Percentiles rank a stretch among this genome's conserved stretches.
These are phyloP conservation scores for Halocynthia roretzi DNA, from an alignment of 23 tunicate genomes.

Conservation along the genomic window DNA sequence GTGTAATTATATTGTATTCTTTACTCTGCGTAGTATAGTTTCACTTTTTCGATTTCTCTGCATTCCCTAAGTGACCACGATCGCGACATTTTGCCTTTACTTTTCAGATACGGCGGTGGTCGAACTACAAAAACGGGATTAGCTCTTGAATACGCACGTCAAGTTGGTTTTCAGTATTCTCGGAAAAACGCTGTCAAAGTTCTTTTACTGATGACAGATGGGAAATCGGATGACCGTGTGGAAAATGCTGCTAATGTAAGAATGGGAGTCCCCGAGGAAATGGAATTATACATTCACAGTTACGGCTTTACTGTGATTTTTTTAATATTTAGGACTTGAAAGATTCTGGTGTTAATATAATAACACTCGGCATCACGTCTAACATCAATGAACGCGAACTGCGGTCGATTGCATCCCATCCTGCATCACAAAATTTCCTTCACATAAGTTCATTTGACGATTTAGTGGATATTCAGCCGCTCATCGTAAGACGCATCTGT, in stretches of 20 bases:
- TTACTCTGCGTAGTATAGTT: no score
- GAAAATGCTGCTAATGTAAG: conserved; percentile 31
- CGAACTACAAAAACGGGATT: conserved; percentile 33
- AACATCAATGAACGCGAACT: conserved; percentile 26
- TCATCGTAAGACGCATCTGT: conserved; percentile 28
- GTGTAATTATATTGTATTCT: background rate
- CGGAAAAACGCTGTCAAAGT: conserved; percentile 48
- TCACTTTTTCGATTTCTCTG: no score
- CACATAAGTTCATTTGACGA: conserved; percentile 31
- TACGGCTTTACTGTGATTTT: no score
- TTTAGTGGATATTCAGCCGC: conserved; percentile 38
- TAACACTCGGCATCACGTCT: conserved; percentile 46
- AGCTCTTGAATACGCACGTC: conserved; percentile 37
- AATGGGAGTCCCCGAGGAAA: background rate
- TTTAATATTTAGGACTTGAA: conserved; percentile 13
- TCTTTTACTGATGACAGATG: conserved; percentile 54
- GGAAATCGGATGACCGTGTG: conserved; percentile 52
- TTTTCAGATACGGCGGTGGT: conserved; percentile 33
- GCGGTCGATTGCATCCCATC: conserved; percentile 35
- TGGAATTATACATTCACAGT: conserved; percentile 1
- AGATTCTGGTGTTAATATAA: conserved; percentile 31
- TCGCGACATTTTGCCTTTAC: background rate
- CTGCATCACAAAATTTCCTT: conserved; percentile 14
- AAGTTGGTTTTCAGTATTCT: conserved; percentile 57
- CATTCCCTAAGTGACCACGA: no score